Base-by-base conservation (phyloP, 2,113 vertebrate species). In the Lonchura striata region DNA sequence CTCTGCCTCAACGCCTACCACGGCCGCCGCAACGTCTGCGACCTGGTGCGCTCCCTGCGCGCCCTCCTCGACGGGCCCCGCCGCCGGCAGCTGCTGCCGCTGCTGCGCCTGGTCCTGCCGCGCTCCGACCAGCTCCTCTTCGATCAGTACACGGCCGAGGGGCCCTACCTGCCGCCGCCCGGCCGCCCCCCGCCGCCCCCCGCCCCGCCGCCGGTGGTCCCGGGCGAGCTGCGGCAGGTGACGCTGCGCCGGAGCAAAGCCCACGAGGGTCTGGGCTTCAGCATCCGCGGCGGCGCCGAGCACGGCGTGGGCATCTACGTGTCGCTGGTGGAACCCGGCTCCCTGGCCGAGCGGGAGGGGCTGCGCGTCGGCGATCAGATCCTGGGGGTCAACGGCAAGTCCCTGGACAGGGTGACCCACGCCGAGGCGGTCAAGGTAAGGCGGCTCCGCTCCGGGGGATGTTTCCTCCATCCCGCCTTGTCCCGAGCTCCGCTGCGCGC, bases 241-340 rank as follows among this genome's bases (percentile, higher is more conserved):
- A 98, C 96, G 91, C 98, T 99, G 87, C 98, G 98, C 96, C 97
- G 99, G 46, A 98, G 98, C 98, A 99, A 99, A 92, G 99, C 98
- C 96, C 98, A 99, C 87, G 99, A 99, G 82, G 99, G 99, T 13
- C 96, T 99, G 96, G 99, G 99, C 72, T 99, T 99, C 98, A 99
- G 99, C 94, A 99, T 99, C 97, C 99, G 99, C 18, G 99, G 99
- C 3, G 99, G 99, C 4, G 98, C 99, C 20, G 99, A 99, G 98
- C 99, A 99, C 86, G 99, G 99, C 7, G 99, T 99, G 59, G 99
- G 99, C 2, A 99, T 99, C 98, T 99, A 99, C 70, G 99, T 99
- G 94, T 99, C 99, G 5, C 98, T 99, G 75, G 99, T 99, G 97
- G 99, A 99, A 66, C 99, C 99, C 2, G 99, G 98, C 14, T 99